These are phyloP conservation scores for Clinocottus analis DNA, from an alignment of 2,113 vertebrate genomes.

Conservation along the genomic window DNA sequence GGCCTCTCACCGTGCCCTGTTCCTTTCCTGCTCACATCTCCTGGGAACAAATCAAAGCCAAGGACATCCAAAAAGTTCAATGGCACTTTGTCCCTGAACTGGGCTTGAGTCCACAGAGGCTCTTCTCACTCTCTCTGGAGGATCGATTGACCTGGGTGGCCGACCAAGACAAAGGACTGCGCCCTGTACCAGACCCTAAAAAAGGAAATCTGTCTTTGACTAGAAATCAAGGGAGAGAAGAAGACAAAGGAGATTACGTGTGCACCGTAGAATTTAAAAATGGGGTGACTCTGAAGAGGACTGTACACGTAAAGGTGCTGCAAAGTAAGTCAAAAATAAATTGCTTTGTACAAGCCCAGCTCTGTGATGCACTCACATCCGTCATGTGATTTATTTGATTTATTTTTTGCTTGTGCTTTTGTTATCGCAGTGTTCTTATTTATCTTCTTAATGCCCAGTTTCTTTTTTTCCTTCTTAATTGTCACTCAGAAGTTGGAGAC, in stretches of 20 bases:
- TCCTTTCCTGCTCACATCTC: constrained; percentile 29
- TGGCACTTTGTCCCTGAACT: constrained; percentile 69
- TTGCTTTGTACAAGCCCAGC: neutral
- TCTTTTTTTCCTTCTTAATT: constrained; percentile 26
- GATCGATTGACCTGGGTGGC: neutral
- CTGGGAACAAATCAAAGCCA: constrained; percentile 46
- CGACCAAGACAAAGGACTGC: rapidly evolving
- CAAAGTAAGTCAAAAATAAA: constrained; percentile 68
- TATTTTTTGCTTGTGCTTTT: neutral
- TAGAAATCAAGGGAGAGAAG: neutral
- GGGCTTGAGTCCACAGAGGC: neutral
- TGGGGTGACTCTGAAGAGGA: neutral
- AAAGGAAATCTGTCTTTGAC: constrained; percentile 47
- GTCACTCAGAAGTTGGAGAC: constrained; percentile 16
- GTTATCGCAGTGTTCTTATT: neutral
- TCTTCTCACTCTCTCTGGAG: constrained; percentile 32
- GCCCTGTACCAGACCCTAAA: rapidly evolving
- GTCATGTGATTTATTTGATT: no score
- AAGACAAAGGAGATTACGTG: constrained; percentile 61
- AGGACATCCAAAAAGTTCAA: constrained; percentile 15
- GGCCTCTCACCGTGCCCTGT: constrained; percentile 62
- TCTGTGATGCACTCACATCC: constrained; percentile 8
- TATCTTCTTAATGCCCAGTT: constrained; percentile 8
- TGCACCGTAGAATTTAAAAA: constrained; percentile 60
- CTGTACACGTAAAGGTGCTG: constrained; percentile 68